phyloP scores from a whole-genome alignment of 2,797 vertebrate species.

The Holocentrus rufus region DNA sequence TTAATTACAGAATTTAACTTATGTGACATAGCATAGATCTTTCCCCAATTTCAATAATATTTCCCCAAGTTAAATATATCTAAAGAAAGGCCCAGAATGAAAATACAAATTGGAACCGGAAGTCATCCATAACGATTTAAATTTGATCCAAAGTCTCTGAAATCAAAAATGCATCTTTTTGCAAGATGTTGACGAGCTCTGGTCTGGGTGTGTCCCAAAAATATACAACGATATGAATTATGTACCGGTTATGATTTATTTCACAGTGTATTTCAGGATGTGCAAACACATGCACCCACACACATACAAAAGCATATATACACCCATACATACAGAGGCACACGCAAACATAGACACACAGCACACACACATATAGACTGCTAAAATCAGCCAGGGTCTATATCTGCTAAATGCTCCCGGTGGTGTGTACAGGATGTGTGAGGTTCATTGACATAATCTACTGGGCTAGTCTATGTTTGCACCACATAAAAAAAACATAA shows the following conservation, averaged over 20 bases:
- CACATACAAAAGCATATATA: slow-evolving; percentile 7
- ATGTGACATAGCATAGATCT: slow-evolving; percentile 58
- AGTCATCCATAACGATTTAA: slow-evolving; percentile 48
- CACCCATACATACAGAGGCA: slow-evolving; percentile 10
- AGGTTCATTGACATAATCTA: slow-evolving; percentile 70
- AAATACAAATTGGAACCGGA: slow-evolving; percentile 54
- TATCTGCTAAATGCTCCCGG: slow-evolving; percentile 60
- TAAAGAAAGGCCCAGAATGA: slow-evolving; percentile 60
- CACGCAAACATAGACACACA: not conserved
- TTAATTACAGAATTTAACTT: slow-evolving; percentile 77
- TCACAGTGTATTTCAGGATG: slow-evolving; percentile 78
- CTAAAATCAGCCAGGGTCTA: slow-evolving; percentile 60
- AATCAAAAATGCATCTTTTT: slow-evolving; percentile 60
- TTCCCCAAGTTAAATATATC: slow-evolving; percentile 75
- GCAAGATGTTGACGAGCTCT: slow-evolving; percentile 61
- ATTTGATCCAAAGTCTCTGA: slow-evolving; percentile 65
- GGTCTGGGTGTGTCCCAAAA: slow-evolving; percentile 65
- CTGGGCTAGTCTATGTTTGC: slow-evolving; percentile 69
- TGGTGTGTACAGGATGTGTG: slow-evolving; percentile 63
- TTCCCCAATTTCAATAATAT: slow-evolving; percentile 48
- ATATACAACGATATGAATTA: slow-evolving; percentile 74
- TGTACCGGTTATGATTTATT: slow-evolving; percentile 71
- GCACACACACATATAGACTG: slow-evolving; percentile 27
- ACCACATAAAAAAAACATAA: slow-evolving; percentile 68
- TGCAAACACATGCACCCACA: slow-evolving; percentile 25